phyloP scores from a whole-genome alignment of 1,140 invertebrate genomes.

The Asobara japonica region DNA sequence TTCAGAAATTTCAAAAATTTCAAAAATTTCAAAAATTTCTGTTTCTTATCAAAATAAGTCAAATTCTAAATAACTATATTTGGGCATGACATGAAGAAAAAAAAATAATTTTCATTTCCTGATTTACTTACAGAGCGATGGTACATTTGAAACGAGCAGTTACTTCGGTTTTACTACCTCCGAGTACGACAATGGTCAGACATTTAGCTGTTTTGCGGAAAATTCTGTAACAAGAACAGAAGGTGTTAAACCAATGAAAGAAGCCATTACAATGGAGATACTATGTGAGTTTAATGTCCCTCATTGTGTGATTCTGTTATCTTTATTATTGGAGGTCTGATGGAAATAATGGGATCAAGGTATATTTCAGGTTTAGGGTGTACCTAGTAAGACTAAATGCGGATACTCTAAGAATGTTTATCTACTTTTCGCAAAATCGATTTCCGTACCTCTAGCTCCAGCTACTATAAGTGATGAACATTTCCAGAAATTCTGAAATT shows the following conservation, averaged over 20 bases:
- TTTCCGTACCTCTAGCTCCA: too few relatives aligned
- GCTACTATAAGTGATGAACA: too few relatives aligned
- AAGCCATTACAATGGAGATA: constrained; percentile 77
- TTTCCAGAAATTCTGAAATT: too few relatives aligned
- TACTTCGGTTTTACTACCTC: constrained; percentile 80
- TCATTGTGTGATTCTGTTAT: neutral
- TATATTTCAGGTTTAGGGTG: neutral
- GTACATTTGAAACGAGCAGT: constrained; percentile 82
- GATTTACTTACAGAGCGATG: constrained; percentile 70
- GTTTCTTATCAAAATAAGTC: too few relatives aligned
- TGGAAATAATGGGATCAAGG: neutral
- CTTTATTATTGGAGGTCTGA: neutral
- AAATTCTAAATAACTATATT: too few relatives aligned
- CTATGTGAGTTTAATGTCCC: constrained; percentile 77
- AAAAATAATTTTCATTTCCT: neutral
- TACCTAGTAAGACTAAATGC: neutral
- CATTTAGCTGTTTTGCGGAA: constrained; percentile 81
- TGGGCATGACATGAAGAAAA: too few relatives aligned
- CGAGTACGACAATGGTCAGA: constrained; percentile 81
- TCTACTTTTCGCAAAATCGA: too few relatives aligned
- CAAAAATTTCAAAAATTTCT: too few relatives aligned
- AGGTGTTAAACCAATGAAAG: constrained; percentile 76
- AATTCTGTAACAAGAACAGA: constrained; percentile 81
- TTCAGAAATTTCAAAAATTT: too few relatives aligned
- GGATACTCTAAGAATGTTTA: neutral